Base-by-base conservation (phyloP, 1,140 invertebrate genomes). In the Orchestia grillus region DNA sequence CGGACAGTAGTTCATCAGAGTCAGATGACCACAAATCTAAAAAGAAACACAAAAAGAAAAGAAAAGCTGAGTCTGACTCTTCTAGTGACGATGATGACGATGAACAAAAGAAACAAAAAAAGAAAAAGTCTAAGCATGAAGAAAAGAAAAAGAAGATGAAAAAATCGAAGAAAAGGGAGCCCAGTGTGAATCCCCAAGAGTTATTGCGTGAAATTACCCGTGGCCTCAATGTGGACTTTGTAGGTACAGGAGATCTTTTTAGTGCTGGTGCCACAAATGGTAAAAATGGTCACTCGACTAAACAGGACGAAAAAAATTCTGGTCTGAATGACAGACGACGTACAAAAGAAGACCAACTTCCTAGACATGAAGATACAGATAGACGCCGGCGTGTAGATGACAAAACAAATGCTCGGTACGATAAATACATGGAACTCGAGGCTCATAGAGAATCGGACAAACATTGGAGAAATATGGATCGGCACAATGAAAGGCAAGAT, bases 81-180 rank as follows among this genome's bases (percentile, higher is more conserved):
- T 42, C 41, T 41, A 42, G n/a, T 16, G 36, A 42, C 15, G n/a
- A 44, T 90, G 53, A 96, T 96, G 96, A 44, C n/a, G 36, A 96
- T 95, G 97, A 96, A 97, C 96, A 95, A 40, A 97, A 97, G 45
- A 96, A 96, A 44, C 97, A 97, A 91, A 97, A 98, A 96, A 98
- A 98, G 96, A 98, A 98, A 47, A 98, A 98, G 95, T 98, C 98
- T 97, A 97, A 97, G 94, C n/a, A n/a, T n/a, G n/a, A n/a, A n/a
- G n/a, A n/a, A 96, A 98, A 98, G 96, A 97, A 92, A 97, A 96
- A 96, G 91, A 88, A 45, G 96, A 96, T 96, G 96, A 96, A 95
- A 96, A 77, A 77, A 77, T 3, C 96, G 43, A 96, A 94, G 91
- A 95, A 96, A 42, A 77, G 41, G 19, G 90, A 92, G 44, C 96